Base-by-base conservation (phyloP, 2,797 vertebrate genomes). In the Poeciliopsis turneri region DNA sequence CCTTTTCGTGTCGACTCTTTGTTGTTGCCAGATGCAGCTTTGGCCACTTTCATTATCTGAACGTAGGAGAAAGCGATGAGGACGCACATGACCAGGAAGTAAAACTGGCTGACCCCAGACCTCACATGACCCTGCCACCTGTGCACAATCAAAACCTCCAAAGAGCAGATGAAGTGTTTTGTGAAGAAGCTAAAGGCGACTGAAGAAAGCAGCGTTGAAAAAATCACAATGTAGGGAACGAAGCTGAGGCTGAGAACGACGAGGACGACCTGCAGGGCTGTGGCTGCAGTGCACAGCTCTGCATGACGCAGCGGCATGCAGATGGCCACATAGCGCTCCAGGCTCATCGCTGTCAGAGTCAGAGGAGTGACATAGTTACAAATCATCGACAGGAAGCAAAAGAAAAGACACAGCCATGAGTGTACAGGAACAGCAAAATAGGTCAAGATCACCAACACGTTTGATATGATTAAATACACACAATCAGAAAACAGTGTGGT, bases 281-380 rank as follows among this genome's bases (percentile, higher is more conserved):
- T 83, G 45, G 4, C 72, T 23, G 33, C 36, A 2, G 81, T 86
- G 80, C 90, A 88, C 18, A 93, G 80, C 64, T 88, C 76, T 70
- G 77, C 79, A 33, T 94, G 93, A 1, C 74, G 83, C 68, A 94
- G 80, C 2, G 93, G 94, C 80, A 93, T 80, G 79, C 92, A 93
- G 59, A 94, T 86, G 15, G 92, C 92, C 57, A 93, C 90, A 5
- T 89, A 94, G 1, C 91, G 89, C 80, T 94, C 93, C 79, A 94
- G 80, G 3, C 88, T 93, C 93, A 93, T 93, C 3, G 47, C 47
- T 49, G 47, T 49, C 59, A 94, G 78, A 55, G 92, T 93, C 33
- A 92, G 5, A 0, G 90, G 91, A 30, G 93, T 93, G 39, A 87
- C 80, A 46, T 41, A n/a, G 4, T 51, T 25, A 46, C 83, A 78